Percentiles rank a stretch among this genome's conserved stretches.
Evolutionary conservation across 2,888 invertebrate species (phyloP).

Genomic region (Amiota communis): DNA sequence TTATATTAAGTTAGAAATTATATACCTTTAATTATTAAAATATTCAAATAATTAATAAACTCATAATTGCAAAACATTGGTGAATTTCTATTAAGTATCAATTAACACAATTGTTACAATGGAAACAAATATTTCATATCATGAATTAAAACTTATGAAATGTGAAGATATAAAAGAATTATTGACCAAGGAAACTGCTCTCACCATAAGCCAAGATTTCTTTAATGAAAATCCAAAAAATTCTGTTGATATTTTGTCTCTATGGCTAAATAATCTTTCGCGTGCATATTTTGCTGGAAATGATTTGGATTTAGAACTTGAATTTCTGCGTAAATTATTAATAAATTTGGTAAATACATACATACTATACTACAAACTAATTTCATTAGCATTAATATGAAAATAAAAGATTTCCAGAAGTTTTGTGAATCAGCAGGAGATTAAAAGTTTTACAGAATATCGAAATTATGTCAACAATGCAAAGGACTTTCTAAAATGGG

Average conservation of each 20-base stretch:
- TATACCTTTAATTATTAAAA: no score
- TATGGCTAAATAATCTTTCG: slow-evolving; percentile 53
- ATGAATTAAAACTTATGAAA: neutral
- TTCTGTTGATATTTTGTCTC: slow-evolving; percentile 40
- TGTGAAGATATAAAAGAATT: neutral
- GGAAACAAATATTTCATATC: neutral
- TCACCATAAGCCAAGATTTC: neutral
- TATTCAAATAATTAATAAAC: no score
- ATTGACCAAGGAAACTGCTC: slow-evolving; percentile 1
- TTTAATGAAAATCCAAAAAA: neutral
- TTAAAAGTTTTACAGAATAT: neutral
- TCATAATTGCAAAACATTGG: slow-evolving; percentile 42
- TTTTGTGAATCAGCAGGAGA: neutral
- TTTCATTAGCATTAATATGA: slow-evolving; percentile 13
- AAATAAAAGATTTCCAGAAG: no score
- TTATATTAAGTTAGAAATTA: no score
- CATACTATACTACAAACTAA: neutral
- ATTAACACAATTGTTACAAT: neutral
- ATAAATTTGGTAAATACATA: slow-evolving; percentile 38
- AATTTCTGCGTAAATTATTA: slow-evolving; percentile 45
- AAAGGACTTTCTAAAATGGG: slow-evolving; percentile 36
- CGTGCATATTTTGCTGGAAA: slow-evolving; percentile 40
- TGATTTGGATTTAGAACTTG: slow-evolving; percentile 35
- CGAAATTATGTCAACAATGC: slow-evolving; percentile 34
- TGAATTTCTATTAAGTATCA: slow-evolving; percentile 33